phyloP scores from a whole-genome alignment of 1,140 invertebrate species.

The Coelopa frigida region DNA sequence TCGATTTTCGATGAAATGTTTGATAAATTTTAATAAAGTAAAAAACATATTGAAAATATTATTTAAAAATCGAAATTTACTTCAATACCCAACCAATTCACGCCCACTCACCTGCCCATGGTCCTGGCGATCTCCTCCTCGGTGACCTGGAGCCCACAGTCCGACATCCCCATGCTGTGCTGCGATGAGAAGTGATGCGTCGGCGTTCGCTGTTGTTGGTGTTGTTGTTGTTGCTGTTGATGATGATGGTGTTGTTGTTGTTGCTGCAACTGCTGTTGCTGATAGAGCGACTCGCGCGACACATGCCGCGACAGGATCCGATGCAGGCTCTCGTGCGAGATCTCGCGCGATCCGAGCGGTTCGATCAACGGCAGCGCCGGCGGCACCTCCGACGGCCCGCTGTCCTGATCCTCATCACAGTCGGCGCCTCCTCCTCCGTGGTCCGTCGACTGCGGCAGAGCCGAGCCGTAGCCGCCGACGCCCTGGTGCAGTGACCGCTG shows the following conservation, averaged over 20 bases:
- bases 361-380: constrained; percentile 67
- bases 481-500: constrained; percentile 10
- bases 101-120: constrained; percentile 67
- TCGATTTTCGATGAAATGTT: too few species aligned
- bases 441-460: not conserved
- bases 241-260: constrained; percentile 18
- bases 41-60: too few species aligned
- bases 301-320: constrained; percentile 49
- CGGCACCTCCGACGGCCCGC: constrained; percentile 63
- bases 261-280: constrained; percentile 40
- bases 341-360: constrained; percentile 66
- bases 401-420: constrained; percentile 62
- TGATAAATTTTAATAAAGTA: too few species aligned
- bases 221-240: constrained; percentile 47
- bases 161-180: constrained; percentile 50
- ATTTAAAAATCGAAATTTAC: too few species aligned
- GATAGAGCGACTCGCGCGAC: constrained; percentile 53
- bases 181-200: constrained; percentile 36
- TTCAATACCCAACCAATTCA: too few species aligned
- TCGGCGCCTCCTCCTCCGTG: too few species aligned
- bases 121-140: constrained; percentile 85
- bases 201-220: constrained; percentile 31
- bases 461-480: not conserved
- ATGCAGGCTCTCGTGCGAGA: constrained; percentile 70
- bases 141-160: constrained; percentile 78